Conservation (phyloP, 37 sponge, comb jelly and placozoan species). For the Amphimedon queenslandica region DNA sequence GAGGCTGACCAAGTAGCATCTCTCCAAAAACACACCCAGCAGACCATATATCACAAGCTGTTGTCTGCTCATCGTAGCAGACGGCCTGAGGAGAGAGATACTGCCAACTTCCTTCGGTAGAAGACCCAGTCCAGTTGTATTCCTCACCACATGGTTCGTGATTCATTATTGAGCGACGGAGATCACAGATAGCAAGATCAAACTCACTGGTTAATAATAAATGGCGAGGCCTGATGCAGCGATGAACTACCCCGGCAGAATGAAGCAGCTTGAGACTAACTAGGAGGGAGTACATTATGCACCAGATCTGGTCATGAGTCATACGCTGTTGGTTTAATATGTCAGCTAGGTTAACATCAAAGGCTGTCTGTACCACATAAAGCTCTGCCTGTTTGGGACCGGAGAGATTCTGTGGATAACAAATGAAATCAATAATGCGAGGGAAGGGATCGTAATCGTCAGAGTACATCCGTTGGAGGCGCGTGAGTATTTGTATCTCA, state of each 20-base stretch:
- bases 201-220: background rate
- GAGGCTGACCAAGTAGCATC: background rate
- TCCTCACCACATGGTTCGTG: background rate
- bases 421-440: background rate
- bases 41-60: constrained; percentile 1
- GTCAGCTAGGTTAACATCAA: background rate
- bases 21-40: background rate
- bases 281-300: background rate
- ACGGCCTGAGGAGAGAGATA: background rate
- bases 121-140: background rate
- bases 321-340: background rate
- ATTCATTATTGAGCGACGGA: background rate
- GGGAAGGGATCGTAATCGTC: background rate
- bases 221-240: background rate
- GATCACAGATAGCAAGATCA: background rate
- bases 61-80: background rate
- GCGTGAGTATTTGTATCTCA: background rate
- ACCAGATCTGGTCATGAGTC: background rate
- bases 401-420: background rate
- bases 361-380: background rate
- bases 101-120: background rate
- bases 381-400: background rate
- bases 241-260: background rate
- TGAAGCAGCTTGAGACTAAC: background rate
- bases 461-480: background rate